These are phyloP conservation scores for Plagodis pulveraria DNA, from an alignment of 2,888 invertebrate genomes.

Conservation along the genomic window DNA sequence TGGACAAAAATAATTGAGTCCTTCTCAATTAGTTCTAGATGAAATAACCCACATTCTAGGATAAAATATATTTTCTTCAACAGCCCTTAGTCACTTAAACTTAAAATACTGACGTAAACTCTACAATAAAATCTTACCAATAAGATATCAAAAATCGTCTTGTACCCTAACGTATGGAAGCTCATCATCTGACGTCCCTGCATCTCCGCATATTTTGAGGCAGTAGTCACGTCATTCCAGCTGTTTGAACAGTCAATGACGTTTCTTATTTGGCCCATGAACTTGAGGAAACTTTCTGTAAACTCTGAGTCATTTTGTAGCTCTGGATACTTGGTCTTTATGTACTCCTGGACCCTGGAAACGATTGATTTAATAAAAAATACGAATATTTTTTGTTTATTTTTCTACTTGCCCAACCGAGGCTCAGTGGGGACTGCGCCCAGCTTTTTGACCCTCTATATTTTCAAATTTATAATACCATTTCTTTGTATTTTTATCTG, in stretches of 20 bases:
- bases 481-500: no score
- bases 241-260: constrained; percentile 57
- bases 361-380: not conserved
- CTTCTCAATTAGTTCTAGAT: no score
- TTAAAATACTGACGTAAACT: no score
- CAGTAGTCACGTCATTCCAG: constrained; percentile 61
- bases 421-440: no score
- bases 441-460: no score
- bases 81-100: no score
- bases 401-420: no score
- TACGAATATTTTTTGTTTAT: no score
- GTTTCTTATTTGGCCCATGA: constrained; percentile 51
- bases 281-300: constrained; percentile 47
- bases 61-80: no score
- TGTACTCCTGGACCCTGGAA: constrained; percentile 51
- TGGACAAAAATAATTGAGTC: no score
- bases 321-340: constrained; percentile 44
- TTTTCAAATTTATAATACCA: no score
- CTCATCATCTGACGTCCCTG: constrained; percentile 57
- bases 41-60: no score
- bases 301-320: constrained; percentile 50
- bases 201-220: constrained; percentile 47
- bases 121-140: constrained; percentile 34
- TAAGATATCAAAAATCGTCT: constrained; percentile 59
- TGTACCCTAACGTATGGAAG: constrained; percentile 60